Base-by-base conservation (phyloP, 2,888 invertebrate species). In the Lochmaea capreae region DNA sequence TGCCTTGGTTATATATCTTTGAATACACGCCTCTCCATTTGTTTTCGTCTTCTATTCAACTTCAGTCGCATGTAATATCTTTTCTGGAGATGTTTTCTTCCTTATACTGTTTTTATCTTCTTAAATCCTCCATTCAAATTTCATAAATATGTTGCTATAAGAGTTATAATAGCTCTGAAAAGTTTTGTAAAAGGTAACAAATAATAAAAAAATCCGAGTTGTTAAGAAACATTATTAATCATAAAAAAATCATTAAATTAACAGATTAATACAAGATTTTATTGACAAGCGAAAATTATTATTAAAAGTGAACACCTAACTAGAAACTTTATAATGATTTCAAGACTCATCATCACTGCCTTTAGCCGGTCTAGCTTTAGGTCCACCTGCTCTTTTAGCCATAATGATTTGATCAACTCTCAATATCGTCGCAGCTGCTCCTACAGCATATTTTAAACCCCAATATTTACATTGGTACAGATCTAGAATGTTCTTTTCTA, bases 341-440 rank as follows among this genome's bases (percentile, higher is more conserved):
- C 83, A 84, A 73, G 83, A 84, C 81, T 95, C 94, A 82, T 95
- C 95, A 86, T 95, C 95, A 82, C 93, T 89, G 10, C 90, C 91
- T 75, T 91, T 91, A 69, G 87, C 86, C 65, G 84, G 84, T 82
- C 91, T 91, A 2, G 95, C 91, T 87, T 97, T 98, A 0, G 98
- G 98, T 61, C 98, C 98, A 62, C 98, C 98, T 16, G 98, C 97
- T 82, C 95, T 91, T 89, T 98, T 98, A 0, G 98, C 97, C 98
- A 98, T 98, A 79, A 99, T 98, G 80, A 99, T 98, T 89, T 98
- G 97, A 88, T 98, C 97, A 39, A 99, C 96, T 86, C 95, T 93
- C 42, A 99, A 90, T 79, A 98, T 94, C 0, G 98, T 98, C 76
- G 94, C 92, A 0, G 98, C 97, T 1, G 97, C 97, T 76, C 94